phyloP scores from a whole-genome alignment of 2,888 invertebrate genomes.

The Ceraclea dissimilis region DNA sequence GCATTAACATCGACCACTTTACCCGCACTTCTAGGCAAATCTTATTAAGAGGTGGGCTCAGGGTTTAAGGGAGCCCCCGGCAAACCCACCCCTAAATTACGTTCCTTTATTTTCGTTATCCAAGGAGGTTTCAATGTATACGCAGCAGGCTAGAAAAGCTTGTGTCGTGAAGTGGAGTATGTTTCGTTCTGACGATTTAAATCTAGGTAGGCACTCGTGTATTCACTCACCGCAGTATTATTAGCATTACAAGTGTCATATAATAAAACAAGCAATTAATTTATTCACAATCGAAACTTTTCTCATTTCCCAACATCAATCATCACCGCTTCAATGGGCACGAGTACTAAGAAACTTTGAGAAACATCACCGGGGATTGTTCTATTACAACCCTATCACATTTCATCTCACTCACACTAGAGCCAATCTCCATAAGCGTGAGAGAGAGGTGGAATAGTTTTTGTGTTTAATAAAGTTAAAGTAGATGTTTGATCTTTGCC shows the following conservation, averaged over 20 bases:
- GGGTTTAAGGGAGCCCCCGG: too few species aligned
- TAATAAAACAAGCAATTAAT: background rate
- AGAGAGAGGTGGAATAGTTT: background rate
- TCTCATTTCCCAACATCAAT: conserved; percentile 1
- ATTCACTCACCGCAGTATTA: too few species aligned
- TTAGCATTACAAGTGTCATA: background rate
- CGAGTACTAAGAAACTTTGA: background rate
- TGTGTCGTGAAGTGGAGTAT: too few species aligned
- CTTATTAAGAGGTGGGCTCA: too few species aligned
- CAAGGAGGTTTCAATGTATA: too few species aligned
- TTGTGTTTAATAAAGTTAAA: background rate
- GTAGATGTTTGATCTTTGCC: background rate
- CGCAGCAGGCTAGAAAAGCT: too few species aligned
- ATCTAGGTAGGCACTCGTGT: too few species aligned
- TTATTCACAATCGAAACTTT: background rate
- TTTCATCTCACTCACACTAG: background rate
- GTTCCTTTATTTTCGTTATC: too few species aligned
- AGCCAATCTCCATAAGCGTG: background rate
- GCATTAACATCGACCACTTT: too few species aligned
- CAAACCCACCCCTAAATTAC: too few species aligned
- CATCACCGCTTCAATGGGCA: background rate
- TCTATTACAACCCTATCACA: background rate
- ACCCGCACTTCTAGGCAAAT: too few species aligned
- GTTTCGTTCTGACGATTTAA: too few species aligned
- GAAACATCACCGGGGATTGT: background rate